Evolutionary conservation across 2,797 vertebrate genomes (phyloP).

Genomic region (Muscicapa comitata): DNA sequence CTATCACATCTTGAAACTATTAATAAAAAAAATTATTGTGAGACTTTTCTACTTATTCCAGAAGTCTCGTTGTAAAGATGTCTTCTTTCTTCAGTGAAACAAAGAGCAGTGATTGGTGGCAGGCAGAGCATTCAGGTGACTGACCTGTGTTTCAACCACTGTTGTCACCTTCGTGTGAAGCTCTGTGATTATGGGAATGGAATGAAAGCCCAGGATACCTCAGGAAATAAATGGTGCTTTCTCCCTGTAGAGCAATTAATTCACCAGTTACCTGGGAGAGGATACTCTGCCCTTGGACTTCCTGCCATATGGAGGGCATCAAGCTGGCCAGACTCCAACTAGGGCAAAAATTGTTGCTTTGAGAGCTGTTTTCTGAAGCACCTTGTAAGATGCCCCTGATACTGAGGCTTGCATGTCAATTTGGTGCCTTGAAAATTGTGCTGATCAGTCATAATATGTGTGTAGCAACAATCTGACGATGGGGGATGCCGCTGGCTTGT

Average conservation of each 20-base stretch:
- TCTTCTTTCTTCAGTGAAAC: background rate
- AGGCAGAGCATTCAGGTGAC: background rate
- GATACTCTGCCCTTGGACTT: background rate
- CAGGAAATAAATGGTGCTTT: background rate
- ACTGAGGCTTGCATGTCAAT: background rate
- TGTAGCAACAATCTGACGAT: background rate
- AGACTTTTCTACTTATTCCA: background rate
- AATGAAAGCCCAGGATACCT: background rate
- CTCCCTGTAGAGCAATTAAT: background rate
- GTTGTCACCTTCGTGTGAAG: background rate
- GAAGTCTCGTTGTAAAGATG: background rate
- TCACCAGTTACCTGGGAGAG: background rate
- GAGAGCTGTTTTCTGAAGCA: background rate
- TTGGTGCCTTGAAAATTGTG: background rate
- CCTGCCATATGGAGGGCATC: background rate
- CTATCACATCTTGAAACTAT: background rate
- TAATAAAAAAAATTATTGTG: background rate
- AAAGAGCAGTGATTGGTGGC: background rate
- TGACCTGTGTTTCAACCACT: background rate
- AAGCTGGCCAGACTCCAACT: background rate
- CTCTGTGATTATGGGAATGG: background rate
- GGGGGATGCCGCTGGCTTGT: background rate
- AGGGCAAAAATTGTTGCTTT: background rate
- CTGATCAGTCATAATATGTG: accelerated
- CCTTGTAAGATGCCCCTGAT: background rate